These are phyloP conservation scores for Astur gentilis DNA, from an alignment of 2,113 vertebrate genomes.

Conservation along the genomic window DNA sequence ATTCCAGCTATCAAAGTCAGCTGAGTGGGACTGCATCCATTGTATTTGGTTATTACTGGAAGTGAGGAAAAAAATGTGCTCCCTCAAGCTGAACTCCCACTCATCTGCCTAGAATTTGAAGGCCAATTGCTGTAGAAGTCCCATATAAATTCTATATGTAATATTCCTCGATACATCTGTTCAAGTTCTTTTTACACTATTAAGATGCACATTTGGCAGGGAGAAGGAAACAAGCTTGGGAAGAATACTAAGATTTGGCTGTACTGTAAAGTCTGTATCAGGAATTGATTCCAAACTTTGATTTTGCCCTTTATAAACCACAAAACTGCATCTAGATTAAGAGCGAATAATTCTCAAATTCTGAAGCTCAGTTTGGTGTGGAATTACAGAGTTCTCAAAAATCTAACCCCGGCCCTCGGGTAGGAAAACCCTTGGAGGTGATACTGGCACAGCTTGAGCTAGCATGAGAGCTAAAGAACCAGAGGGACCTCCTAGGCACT, in stretches of 20 bases:
- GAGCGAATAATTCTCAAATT: background rate
- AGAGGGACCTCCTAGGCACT: background rate
- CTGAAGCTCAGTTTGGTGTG: background rate
- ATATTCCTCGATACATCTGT: background rate
- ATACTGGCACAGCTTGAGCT: background rate
- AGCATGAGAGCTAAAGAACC: background rate
- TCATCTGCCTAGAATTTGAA: background rate
- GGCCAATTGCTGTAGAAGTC: background rate
- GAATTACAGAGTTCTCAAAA: background rate
- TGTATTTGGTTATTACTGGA: background rate
- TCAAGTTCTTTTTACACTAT: background rate
- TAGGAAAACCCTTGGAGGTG: background rate
- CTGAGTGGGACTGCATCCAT: background rate
- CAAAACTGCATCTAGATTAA: background rate
- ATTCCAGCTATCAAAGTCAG: background rate
- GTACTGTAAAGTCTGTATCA: background rate
- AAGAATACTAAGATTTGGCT: background rate
- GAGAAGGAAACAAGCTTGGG: background rate
- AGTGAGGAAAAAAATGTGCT: background rate
- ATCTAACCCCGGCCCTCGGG: fast-evolving
- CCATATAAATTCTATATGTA: background rate
- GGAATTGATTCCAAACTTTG: background rate
- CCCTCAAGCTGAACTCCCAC: background rate
- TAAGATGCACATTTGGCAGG: background rate
- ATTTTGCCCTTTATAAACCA: background rate